Conservation (phyloP, 2,888 invertebrate species). For the Drosophila nr. perissopoda region DNA sequence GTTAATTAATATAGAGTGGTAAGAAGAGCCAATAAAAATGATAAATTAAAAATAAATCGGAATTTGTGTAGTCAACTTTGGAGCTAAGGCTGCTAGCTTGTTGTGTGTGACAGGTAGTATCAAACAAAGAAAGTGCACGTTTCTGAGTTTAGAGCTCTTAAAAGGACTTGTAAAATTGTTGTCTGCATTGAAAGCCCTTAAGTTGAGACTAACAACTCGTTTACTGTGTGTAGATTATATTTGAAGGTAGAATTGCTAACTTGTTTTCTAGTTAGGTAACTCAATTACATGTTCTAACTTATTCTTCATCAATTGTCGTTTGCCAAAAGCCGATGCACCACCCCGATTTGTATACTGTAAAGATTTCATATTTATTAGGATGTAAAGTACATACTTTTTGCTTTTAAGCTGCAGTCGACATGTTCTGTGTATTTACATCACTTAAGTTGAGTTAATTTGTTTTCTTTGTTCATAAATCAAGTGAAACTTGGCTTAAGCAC, state of each 20-base stretch:
- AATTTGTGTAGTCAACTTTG: not conserved
- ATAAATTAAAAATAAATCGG: not conserved
- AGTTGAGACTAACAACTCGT: not conserved
- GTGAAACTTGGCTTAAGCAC: not conserved
- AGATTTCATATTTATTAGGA: not conserved
- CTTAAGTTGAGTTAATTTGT: not conserved
- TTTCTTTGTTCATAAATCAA: slow-evolving; percentile 1
- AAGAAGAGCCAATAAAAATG: not conserved
- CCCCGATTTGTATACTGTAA: not conserved
- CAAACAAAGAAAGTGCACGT: not conserved
- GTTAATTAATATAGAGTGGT: slow-evolving; percentile 9
- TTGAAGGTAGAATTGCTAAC: not conserved
- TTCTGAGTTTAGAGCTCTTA: not conserved
- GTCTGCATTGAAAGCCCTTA: not conserved
- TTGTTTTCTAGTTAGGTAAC: not conserved
- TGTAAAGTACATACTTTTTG: not conserved
- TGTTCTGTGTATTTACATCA: not conserved
- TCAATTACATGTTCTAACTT: not conserved
- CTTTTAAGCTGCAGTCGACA: not conserved
- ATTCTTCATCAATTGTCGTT: not conserved
- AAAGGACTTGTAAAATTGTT: slow-evolving; percentile 1
- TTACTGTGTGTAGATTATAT: not conserved
- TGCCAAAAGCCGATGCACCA: not conserved
- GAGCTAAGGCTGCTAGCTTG: not conserved
- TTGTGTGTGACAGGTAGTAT: not conserved